Base-by-base conservation (phyloP, 1,140 invertebrate species). In the Tetragnatha versicolor region DNA sequence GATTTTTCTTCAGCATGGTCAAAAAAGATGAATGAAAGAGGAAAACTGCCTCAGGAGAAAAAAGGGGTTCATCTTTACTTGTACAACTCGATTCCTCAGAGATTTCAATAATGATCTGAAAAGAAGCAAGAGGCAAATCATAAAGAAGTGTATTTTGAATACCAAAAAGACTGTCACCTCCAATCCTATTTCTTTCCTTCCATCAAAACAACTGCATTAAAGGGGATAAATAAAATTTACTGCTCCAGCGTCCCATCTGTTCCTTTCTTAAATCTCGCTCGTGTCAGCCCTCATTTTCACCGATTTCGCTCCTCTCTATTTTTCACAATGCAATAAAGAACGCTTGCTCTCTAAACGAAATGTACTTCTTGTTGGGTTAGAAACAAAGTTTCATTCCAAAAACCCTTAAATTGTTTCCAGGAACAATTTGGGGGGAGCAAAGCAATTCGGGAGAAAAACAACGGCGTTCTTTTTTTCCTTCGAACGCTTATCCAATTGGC, bases 401-500 rank as follows among this genome's bases (percentile, higher is more conserved):
- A 63, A 76, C 12, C 73, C 55, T 60, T 42, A 77, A 77, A 49
- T 77, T 33, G 33, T 77, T 77, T 55, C 33, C 29, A 53, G 45
- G 60, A 77, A 66, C 73, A 77, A 77, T 77, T 77, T 66, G 55
- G 39, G 22, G 20, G n/a, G 7, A 14, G 22, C 17, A 10, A 55
- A 35, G 10, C 22, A 49, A 49, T 22, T 17, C 14, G 25, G n/a
- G n/a, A n/a, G n/a, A n/a, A 55, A 55, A 20, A 55, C 17, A 55
- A 55, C 25, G 12, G 17, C 14, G 17, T 25, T 25, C n/a, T 31
- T 33, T 20, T 29, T 22, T 31, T 61, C 47, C 27, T 77, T 77
- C 33, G 33, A 53, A 53, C 22, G 20, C 66, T 77, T 77, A 77
- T 77, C 47, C 60, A 77, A 77, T 77, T 77, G 73, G 39, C 27